Conservation (phyloP, 1,140 invertebrate genomes). For the Aphidius ervi region DNA sequence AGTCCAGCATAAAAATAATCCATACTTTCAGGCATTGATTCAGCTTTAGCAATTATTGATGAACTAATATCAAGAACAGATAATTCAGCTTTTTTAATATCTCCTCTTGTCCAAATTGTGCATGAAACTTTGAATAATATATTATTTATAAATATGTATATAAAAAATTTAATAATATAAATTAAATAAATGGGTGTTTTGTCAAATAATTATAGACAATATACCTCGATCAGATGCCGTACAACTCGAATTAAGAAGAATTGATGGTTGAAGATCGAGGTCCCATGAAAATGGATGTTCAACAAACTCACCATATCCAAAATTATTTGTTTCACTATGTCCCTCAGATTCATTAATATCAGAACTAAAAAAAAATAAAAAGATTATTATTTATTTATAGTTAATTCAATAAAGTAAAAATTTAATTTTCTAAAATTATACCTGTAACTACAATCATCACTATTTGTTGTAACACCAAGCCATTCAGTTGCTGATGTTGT, state of each 20-base stretch:
- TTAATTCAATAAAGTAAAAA: constrained; percentile 5
- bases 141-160: neutral
- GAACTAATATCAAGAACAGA: constrained; percentile 92
- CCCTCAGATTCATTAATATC: constrained; percentile 63
- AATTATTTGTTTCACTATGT: constrained; percentile 47
- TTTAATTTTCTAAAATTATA: constrained; percentile 23
- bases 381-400: neutral
- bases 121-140: constrained; percentile 71
- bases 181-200: constrained; percentile 14
- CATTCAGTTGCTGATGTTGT: constrained; percentile 75
- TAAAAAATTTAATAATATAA: constrained; percentile 4
- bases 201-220: neutral
- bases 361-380: constrained; percentile 45
- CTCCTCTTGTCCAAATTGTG: constrained; percentile 86
- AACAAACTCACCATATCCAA: constrained; percentile 50
- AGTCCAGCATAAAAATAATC: constrained; percentile 77
- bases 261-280: constrained; percentile 68
- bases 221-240: constrained; percentile 70
- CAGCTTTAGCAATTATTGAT: constrained; percentile 84
- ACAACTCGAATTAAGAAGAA: constrained; percentile 66
- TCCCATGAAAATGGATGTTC: constrained; percentile 68
- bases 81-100: constrained; percentile 87
- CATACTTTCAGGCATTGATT: constrained; percentile 73
- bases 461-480: constrained; percentile 80
- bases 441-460: constrained; percentile 77